A percentile compares a stretch with the other conserved stretches of the same genome.
Conservation (phyloP, 2,113 vertebrate species). For the Talpa occidentalis region DNA sequence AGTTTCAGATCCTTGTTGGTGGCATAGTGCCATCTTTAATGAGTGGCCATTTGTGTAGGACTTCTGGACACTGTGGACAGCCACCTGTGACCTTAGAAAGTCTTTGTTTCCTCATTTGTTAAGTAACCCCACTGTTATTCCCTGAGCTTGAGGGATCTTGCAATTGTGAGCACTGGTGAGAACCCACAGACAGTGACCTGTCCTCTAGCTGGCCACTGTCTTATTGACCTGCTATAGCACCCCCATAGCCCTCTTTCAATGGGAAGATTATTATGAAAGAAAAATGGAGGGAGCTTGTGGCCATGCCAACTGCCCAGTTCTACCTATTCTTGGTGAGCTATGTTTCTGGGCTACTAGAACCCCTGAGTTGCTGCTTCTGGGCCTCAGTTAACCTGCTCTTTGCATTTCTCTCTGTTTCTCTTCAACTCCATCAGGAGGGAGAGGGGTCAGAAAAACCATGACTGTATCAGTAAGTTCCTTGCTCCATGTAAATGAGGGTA, state of each 20-base stretch:
- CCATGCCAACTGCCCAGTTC: not conserved
- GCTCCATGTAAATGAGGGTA: not conserved
- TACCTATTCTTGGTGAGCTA: not conserved
- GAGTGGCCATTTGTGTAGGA: too few species aligned
- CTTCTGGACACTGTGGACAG: too few species aligned
- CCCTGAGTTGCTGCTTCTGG: not conserved
- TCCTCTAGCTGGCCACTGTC: too few species aligned
- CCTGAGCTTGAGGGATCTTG: too few species aligned
- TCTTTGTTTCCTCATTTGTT: too few species aligned
- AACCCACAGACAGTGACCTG: too few species aligned
- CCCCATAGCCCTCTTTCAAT: not conserved
- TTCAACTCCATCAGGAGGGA: not conserved
- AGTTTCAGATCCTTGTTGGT: too few species aligned
- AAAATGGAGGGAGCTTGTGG: not conserved
- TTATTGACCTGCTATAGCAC: too few species aligned
- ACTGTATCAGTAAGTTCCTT: not conserved
- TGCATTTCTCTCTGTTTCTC: not conserved
- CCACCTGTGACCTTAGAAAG: too few species aligned
- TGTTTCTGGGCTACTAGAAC: not conserved
- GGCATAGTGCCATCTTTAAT: too few species aligned
- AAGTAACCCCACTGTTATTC: too few species aligned
- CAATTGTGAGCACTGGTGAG: too few species aligned
- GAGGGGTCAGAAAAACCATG: not conserved
- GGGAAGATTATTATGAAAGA: not conserved
- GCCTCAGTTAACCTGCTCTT: not conserved